Percentiles rank a stretch among this genome's conserved stretches.
Conservation (phyloP, 2,113 vertebrate species). For the Thunnus thynnus region DNA sequence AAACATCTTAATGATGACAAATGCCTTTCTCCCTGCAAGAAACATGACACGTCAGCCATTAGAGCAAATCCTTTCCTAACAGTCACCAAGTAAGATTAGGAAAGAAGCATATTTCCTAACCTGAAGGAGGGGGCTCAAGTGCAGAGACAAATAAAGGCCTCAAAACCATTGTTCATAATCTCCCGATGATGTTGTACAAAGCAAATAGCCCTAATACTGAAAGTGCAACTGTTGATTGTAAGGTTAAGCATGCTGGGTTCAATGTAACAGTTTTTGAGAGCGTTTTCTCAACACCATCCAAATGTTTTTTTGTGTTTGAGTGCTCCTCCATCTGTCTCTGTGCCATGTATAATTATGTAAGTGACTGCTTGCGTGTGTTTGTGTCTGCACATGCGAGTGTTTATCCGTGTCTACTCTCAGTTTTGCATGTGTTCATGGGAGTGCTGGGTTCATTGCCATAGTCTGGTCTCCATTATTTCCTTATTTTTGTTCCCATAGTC, state of each 20-base stretch:
- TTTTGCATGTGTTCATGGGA: conserved; percentile 28
- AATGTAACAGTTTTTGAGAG: conserved; percentile 15
- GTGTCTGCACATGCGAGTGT: conserved; percentile 46
- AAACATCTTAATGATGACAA: conserved; percentile 10
- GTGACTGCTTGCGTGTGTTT: conserved; percentile 46
- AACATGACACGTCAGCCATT: conserved; percentile 38
- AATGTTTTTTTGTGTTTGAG: conserved; percentile 24
- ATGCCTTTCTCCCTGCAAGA: background rate
- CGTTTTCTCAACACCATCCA: conserved; percentile 19
- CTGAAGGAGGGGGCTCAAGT: background rate
- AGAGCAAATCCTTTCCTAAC: background rate
- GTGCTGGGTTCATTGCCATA: conserved; percentile 41
- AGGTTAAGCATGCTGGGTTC: background rate
- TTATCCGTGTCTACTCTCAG: conserved; percentile 35
- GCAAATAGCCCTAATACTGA: background rate
- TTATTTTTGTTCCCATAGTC: conserved; percentile 45
- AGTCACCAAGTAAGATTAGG: background rate
- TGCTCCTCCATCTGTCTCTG: conserved; percentile 28
- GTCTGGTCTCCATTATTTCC: conserved; percentile 68
- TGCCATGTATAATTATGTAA: conserved; percentile 42
- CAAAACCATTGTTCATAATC: background rate
- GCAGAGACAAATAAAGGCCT: background rate
- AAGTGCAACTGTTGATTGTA: conserved; percentile 22
- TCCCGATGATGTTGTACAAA: background rate
- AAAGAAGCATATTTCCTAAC: conserved; percentile 14